A percentile compares a stretch with the other conserved stretches of the same genome.
These are phyloP conservation scores for Synergus itoensis DNA, from an alignment of 2,888 invertebrate genomes.

Conservation along the genomic window DNA sequence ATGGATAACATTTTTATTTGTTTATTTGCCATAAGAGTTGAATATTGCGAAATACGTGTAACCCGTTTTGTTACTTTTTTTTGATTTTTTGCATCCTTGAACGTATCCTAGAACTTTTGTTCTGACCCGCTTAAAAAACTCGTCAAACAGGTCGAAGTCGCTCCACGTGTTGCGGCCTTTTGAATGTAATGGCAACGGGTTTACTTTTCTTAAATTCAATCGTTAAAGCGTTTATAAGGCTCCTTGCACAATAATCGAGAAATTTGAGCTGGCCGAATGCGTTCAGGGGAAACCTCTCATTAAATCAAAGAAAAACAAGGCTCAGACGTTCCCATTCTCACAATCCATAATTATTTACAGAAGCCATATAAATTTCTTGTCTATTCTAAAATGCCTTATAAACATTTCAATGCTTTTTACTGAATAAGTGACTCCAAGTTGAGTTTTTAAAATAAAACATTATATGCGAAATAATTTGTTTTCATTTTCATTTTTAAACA, in stretches of 20 bases:
- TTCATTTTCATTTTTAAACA: too few relatives aligned
- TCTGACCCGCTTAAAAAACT: slow-evolving; percentile 1
- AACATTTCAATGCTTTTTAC: background rate
- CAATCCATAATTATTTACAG: background rate
- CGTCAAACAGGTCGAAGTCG: slow-evolving; percentile 28
- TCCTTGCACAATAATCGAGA: background rate
- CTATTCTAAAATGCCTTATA: background rate
- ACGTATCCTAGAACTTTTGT: slow-evolving; percentile 24
- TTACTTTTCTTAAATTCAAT: background rate
- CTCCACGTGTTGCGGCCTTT: background rate
- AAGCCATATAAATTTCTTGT: background rate
- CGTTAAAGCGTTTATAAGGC: background rate
- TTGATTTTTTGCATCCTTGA: background rate
- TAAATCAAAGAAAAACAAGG: background rate
- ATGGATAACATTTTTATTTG: background rate
- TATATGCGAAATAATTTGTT: background rate
- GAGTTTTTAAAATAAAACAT: background rate
- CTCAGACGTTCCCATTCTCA: background rate
- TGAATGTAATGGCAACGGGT: background rate
- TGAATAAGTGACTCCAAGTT: background rate
- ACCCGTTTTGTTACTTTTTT: background rate
- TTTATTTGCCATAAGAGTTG: background rate
- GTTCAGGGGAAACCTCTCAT: background rate
- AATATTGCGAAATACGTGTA: background rate
- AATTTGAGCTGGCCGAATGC: background rate